phyloP scores from a whole-genome alignment of 2,888 invertebrate genomes.

The Autographa gamma region DNA sequence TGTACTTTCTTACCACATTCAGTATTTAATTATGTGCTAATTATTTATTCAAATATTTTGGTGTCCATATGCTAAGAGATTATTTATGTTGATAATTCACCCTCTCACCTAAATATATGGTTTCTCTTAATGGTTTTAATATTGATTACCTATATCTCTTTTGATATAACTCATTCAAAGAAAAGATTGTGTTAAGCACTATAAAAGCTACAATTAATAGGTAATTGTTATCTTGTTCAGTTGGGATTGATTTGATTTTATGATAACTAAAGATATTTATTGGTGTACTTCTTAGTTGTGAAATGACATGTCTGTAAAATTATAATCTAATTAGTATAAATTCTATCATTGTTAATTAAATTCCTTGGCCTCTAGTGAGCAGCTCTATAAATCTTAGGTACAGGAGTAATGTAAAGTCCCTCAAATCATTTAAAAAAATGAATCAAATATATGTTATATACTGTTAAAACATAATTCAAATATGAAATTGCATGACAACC shows the following conservation, averaged over 20 bases:
- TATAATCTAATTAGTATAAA: conserved; percentile 5
- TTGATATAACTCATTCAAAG: not conserved
- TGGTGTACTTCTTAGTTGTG: not conserved
- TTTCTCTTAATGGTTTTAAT: not conserved
- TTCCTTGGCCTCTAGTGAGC: not conserved
- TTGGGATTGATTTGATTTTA: not conserved
- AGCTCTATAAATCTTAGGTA: not conserved
- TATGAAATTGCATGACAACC: conserved; percentile 22
- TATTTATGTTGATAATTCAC: not conserved
- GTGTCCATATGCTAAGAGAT: not conserved
- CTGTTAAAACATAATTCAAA: conserved; percentile 14
- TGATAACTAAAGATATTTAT: not conserved
- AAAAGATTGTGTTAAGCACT: not conserved
- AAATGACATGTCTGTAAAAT: not conserved
- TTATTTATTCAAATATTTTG: not conserved
- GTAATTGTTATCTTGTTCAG: not conserved
- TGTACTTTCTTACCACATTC: not conserved
- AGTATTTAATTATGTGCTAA: conserved; percentile 12
- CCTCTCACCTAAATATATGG: not conserved
- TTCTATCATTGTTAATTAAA: not conserved
- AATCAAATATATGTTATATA: conserved; percentile 15
- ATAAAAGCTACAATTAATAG: not conserved
- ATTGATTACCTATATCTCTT: not conserved
- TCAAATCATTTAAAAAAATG: conserved; percentile 10
- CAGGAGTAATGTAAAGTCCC: not conserved